These are phyloP conservation scores for Drepana falcataria DNA, from an alignment of 2,888 invertebrate genomes.

Conservation along the genomic window DNA sequence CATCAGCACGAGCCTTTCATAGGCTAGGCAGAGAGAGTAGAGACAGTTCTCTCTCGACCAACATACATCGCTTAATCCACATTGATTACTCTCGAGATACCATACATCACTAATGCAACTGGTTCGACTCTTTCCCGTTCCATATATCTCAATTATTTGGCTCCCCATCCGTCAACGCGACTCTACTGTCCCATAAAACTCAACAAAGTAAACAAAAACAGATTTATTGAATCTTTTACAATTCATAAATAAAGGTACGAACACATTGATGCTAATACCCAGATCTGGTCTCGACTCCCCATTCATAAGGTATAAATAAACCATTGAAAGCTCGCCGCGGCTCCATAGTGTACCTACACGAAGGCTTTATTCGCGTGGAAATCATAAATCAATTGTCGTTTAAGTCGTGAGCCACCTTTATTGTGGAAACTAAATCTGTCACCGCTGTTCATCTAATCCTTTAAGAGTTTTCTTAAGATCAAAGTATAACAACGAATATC, in stretches of 20 bases:
- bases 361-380: slow-evolving; percentile 59
- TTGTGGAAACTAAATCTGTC: slow-evolving; percentile 64
- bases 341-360: slow-evolving; percentile 10
- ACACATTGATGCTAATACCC: slow-evolving; percentile 4
- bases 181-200: not conserved
- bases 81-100: no score
- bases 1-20: no score
- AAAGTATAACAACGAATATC: slow-evolving; percentile 15
- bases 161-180: not conserved
- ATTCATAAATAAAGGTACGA: slow-evolving; percentile 2
- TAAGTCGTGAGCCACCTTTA: slow-evolving; percentile 44
- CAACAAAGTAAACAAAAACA: slow-evolving; percentile 1
- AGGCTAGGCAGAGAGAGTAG: no score
- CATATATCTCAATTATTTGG: not conserved
- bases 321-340: slow-evolving; percentile 7
- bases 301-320: slow-evolving; percentile 26
- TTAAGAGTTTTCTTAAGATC: slow-evolving; percentile 60
- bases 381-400: slow-evolving; percentile 67
- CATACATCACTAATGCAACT: no score
- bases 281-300: slow-evolving; percentile 18
- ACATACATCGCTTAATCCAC: no score
- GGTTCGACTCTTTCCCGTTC: no score
- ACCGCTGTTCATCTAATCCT: slow-evolving; percentile 57
- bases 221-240: slow-evolving; percentile 1
- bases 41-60: no score